Base-by-base conservation (phyloP, 2,113 vertebrate species). In the Gadus macrocephalus region DNA sequence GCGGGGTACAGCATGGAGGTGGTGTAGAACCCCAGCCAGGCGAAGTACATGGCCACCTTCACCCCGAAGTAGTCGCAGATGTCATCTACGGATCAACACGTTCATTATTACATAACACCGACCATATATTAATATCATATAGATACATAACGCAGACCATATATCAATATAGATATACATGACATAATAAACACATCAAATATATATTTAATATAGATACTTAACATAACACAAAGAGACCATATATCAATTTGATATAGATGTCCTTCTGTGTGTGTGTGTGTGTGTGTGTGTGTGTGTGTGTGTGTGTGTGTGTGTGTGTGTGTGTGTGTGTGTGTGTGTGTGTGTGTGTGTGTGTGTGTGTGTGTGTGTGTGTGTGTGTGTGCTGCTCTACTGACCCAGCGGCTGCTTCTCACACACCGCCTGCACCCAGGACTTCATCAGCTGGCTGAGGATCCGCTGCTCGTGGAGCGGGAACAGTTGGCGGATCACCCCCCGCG, bases 11-110 rank as follows among this genome's bases (percentile, higher is more conserved):
- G 92, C 95, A 99, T 95, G 0, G 96, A 96, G 0, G 96, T 98
- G 31, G 97, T 98, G 90, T 98, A 98, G 91, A 98, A 98, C 1
- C 97, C 96, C 88, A 99, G 76, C 97, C 97, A 99, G 81, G 97
- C 95, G 0, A 99, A 99, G 62, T 99, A 99, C 96, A 99, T 95
- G 72, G 95, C 96, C 0, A 99, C 95, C 89, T 99, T 98, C 84
- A 98, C 96, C 3, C 97, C 97, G 0, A 99, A 99, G 78, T 99
- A 99, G 80, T 98, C 96, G 9, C 96, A 97, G 85, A 99, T 97
- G 56, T 99, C 97, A 73, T 99, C 96, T 99, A 70, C 71, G 49
- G 31, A 58, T 19, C 15, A 27, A 4, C 11, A 62, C 9, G 20
- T 19, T 20, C 6, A 16, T 59, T 4, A 59, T 59, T 2, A 25